phyloP scores from a whole-genome alignment of 1,140 invertebrate species.

The Apis mellifera region Amel_HAv3.1 CM009937.2:2283501-2284000 shows the following conservation, averaged over 20 bases:
- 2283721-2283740: background rate
- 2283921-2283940: background rate
- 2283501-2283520: no score
- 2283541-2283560: background rate
- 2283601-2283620: conserved; percentile 25
- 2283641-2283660: conserved; percentile 38
- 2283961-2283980: no score
- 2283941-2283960: no score
- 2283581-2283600: background rate
- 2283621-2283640: conserved; percentile 39
- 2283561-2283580: no score
- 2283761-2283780: conserved; percentile 24
- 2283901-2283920: background rate
- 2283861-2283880: background rate
- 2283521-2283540: no score
- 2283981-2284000: no score
- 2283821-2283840: background rate
- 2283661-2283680: conserved; percentile 11
- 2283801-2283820: conserved; percentile 12
- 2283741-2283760: background rate
- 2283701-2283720: background rate
- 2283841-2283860: background rate
- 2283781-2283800: background rate
- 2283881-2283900: background rate
- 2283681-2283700: conserved; percentile 39